Evolutionary conservation across 35 echinoderm and acorn worm species (phyloP).

Genomic region (Ophioderma brevispina): DNA sequence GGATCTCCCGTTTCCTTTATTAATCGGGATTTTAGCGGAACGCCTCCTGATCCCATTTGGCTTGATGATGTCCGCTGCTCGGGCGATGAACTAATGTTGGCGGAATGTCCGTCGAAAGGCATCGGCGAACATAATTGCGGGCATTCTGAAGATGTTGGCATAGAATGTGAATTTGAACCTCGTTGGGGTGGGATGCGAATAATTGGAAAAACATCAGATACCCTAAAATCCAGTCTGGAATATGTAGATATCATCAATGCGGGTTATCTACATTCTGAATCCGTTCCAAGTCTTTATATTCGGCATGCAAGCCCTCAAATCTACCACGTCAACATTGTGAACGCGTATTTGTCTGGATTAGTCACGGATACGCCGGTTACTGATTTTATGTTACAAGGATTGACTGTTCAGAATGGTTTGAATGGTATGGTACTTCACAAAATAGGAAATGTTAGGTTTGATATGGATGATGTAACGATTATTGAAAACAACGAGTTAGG

Average conservation of each 20-base stretch:
- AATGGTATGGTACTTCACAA: not conserved
- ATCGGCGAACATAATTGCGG: conserved; percentile 27
- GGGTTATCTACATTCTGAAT: not conserved
- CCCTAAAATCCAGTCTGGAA: not conserved
- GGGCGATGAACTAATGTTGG: conserved; percentile 15
- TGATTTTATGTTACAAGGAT: not conserved
- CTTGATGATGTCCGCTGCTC: conserved; percentile 45
- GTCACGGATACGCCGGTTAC: not conserved
- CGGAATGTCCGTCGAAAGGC: conserved; percentile 9
- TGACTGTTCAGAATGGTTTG: not conserved
- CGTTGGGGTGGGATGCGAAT: not conserved
- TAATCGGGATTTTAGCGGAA: not conserved
- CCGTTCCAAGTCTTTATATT: not conserved
- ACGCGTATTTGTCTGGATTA: not conserved
- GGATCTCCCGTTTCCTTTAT: not conserved
- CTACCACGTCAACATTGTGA: not conserved
- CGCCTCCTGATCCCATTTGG: conserved; percentile 23
- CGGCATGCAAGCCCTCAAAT: not conserved
- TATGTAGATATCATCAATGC: not conserved
- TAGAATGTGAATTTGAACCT: conserved; percentile 5
- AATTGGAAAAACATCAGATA: not conserved
- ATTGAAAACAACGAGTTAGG: not conserved
- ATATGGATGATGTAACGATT: not conserved
- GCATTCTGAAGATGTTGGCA: conserved; percentile 29
- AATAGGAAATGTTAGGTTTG: not conserved